These are phyloP conservation scores for Reticulitermes speratus DNA, from an alignment of 1,140 invertebrate species.

Conservation along the genomic window DNA sequence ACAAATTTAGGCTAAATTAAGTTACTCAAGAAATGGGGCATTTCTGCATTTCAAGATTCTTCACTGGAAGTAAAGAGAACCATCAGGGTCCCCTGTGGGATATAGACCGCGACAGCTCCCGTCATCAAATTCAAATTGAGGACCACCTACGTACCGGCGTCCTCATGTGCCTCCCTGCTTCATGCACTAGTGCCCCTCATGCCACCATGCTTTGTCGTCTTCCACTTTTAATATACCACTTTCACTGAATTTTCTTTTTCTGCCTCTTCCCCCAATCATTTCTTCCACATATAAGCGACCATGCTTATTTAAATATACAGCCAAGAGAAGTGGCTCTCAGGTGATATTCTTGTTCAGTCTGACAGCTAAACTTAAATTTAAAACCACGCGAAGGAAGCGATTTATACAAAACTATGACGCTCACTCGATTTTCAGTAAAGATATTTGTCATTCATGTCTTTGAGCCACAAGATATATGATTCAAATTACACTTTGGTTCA, in stretches of 20 bases:
- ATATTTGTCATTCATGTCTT: too few relatives aligned
- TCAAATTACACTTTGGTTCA: too few relatives aligned
- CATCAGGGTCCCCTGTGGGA: not conserved
- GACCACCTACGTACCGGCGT: not conserved
- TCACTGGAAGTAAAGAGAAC: not conserved
- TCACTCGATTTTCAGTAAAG: too few relatives aligned
- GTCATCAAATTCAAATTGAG: slow-evolving; percentile 13
- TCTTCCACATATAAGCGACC: not conserved
- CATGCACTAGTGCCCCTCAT: not conserved
- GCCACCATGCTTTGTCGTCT: not conserved
- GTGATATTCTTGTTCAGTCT: too few relatives aligned
- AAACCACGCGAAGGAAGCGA: too few relatives aligned
- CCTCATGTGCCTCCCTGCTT: not conserved
- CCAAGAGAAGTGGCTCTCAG: not conserved
- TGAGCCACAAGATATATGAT: too few relatives aligned
- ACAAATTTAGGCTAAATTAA: too few relatives aligned
- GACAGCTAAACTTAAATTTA: too few relatives aligned
- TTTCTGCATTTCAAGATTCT: not conserved
- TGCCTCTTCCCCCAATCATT: not conserved
- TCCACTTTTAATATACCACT: not conserved
- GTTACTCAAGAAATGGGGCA: not conserved
- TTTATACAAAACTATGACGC: too few relatives aligned
- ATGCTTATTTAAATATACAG: not conserved
- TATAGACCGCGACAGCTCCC: slow-evolving; percentile 1
- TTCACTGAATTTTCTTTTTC: not conserved